phyloP scores from a whole-genome alignment of 2,113 vertebrate genomes.

The Podarcis raffonei region DNA sequence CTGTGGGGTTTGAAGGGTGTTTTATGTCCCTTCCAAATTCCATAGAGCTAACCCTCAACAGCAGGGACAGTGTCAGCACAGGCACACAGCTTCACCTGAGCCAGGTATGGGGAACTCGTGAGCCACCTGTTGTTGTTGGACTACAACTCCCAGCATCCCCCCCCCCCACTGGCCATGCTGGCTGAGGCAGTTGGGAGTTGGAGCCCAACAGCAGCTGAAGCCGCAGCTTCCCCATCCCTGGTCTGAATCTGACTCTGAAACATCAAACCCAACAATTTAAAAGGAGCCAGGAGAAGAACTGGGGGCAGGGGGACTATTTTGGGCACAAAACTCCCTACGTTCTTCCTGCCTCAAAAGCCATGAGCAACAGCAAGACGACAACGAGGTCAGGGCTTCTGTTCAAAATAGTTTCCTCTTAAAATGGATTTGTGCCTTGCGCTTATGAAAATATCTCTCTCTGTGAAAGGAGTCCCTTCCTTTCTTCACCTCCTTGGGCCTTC shows the following conservation, averaged over 20 bases:
- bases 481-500: not conserved
- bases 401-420: slow-evolving; percentile 11
- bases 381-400: not conserved
- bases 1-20: not conserved
- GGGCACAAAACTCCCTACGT: not conserved
- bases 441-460: slow-evolving; percentile 54
- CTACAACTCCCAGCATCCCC: not conserved
- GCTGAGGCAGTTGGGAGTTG: not conserved
- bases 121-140: not conserved
- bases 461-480: slow-evolving; percentile 26
- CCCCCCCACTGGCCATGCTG: not conserved
- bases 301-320: not conserved
- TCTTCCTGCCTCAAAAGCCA: not conserved
- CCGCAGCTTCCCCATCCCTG: not conserved
- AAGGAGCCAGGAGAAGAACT: not conserved
- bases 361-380: not conserved
- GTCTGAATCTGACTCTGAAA: not conserved
- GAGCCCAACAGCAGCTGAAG: not conserved
- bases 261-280: not conserved
- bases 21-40: not conserved
- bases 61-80: not conserved
- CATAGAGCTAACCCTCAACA: not conserved
- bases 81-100: not conserved
- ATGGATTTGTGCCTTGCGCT: not conserved
- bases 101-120: not conserved